Evolutionary conservation across 2,888 invertebrate species (phyloP).

Genomic region (Heteromurus nitidus): DNA sequence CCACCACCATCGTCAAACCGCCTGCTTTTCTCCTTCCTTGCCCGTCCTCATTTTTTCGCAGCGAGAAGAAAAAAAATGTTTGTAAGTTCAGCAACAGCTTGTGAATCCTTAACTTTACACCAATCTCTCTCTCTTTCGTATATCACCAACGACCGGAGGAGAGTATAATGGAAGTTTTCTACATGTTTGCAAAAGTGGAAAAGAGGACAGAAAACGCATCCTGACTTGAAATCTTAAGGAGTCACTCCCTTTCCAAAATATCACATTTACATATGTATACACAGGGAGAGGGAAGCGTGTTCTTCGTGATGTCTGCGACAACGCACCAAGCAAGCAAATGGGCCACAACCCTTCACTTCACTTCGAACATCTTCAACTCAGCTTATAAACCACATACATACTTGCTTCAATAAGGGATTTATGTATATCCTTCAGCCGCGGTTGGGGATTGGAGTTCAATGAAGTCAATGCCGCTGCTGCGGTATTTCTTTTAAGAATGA

Average conservation of each 20-base stretch:
- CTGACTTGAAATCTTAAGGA: conserved; percentile 37
- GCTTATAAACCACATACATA: too few relatives aligned
- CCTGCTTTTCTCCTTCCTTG: neutral
- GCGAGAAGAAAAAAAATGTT: neutral
- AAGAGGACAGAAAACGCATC: conserved; percentile 1
- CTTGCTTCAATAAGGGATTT: too few relatives aligned
- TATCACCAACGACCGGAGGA: neutral
- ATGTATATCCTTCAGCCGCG: too few relatives aligned
- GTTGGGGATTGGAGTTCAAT: too few relatives aligned
- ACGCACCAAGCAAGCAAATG: too few relatives aligned
- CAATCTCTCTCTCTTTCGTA: neutral
- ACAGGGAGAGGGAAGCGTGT: neutral
- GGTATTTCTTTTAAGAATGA: neutral
- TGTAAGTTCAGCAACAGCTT: neutral
- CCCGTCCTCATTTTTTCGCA: conserved; percentile 1
- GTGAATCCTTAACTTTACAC: neutral
- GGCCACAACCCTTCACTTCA: conserved; percentile 17
- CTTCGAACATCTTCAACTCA: neutral
- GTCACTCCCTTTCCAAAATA: conserved; percentile 26
- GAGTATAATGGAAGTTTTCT: neutral
- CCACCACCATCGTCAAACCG: neutral
- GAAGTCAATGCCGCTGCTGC: too few relatives aligned
- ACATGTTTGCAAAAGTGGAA: neutral
- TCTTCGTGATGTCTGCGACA: conserved; percentile 16
- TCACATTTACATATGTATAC: conserved; percentile 12